Evolutionary conservation across 1,140 invertebrate species (phyloP).

Genomic region (Luehdorfia chinensis): DNA sequence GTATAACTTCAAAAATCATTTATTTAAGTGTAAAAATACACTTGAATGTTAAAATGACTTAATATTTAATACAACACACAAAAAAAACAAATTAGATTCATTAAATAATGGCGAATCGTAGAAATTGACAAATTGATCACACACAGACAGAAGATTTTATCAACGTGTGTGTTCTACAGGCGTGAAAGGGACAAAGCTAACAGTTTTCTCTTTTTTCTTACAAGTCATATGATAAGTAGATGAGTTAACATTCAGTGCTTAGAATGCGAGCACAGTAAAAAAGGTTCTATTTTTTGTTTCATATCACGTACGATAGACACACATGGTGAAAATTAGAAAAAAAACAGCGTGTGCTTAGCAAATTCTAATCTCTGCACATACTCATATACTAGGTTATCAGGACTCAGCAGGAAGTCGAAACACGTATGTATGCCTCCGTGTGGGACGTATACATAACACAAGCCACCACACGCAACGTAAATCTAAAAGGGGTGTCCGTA

Average conservation of each 20-base stretch:
- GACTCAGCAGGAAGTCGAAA: conserved; percentile 42
- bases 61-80: too few species aligned
- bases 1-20: too few species aligned
- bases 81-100: too few species aligned
- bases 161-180: too few species aligned
- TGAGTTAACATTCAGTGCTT: too few species aligned
- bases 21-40: too few species aligned
- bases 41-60: too few species aligned
- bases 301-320: conserved; percentile 27
- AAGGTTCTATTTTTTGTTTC: not conserved
- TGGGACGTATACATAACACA: conserved; percentile 47
- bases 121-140: too few species aligned
- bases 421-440: conserved; percentile 63
- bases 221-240: too few species aligned
- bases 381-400: conserved; percentile 62
- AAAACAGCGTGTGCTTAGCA: conserved; percentile 71
- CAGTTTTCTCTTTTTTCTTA: conserved; percentile 4
- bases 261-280: not conserved
- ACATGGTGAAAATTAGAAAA: conserved; percentile 60
- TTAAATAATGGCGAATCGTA: too few species aligned
- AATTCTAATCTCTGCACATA: conserved; percentile 76
- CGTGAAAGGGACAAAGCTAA: not conserved
- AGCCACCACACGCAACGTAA: conserved; percentile 53
- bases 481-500: conserved; percentile 57
- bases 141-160: too few species aligned